Evolutionary conservation across 2,888 invertebrate species (phyloP), one percentile per base, ranked within the genome.

Genomic region (Drosophila pseudotakahashii): DNA sequence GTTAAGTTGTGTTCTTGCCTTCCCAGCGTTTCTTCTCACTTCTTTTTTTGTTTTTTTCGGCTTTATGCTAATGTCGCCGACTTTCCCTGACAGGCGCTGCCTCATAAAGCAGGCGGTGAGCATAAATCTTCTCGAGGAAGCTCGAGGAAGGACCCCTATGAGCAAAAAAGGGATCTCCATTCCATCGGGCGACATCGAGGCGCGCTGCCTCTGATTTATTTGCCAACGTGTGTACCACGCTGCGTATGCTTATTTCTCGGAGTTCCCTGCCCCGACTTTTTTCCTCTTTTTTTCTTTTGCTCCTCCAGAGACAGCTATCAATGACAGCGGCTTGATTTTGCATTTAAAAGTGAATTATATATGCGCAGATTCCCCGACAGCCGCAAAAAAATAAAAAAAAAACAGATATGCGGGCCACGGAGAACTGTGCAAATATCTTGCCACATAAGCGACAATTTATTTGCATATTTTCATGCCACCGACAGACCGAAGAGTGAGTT

Each of bases 281-380:
- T 34, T n/a, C n/a, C 7, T 9, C 9, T 1, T 30, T 30, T 6
- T 47, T 10, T 45, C 19, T 19, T 13, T 16, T 44, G 26, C 30
- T 10, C 36, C 50, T 37, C 42, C 34, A 34, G 45, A 13, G 63
- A 55, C 71, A 69, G 68, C 67, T 81, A 82, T 81, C 81, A 85
- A 82, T 81, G 86, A 81, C 86, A 80, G 69, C 68, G 61, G 78
- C 73, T 79, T 73, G 83, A 80, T 78, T 82, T 82, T 78, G 66
- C 79, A 82, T 84, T 82, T 81, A 87, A 84, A 87, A 87, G 87
- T 83, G 76, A 83, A 87, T 84, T 86, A 83, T 83, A 71, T 52
- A 45, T 67, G 67, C 54, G 53, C 67, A 23, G 67, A 67, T 67
- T 47, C 36, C 14, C 30, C 44, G 53, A 44, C 67, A 50, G 54